Evolutionary conservation across 2,888 invertebrate genomes (phyloP).

Genomic region (Epinotia demarniana): DNA sequence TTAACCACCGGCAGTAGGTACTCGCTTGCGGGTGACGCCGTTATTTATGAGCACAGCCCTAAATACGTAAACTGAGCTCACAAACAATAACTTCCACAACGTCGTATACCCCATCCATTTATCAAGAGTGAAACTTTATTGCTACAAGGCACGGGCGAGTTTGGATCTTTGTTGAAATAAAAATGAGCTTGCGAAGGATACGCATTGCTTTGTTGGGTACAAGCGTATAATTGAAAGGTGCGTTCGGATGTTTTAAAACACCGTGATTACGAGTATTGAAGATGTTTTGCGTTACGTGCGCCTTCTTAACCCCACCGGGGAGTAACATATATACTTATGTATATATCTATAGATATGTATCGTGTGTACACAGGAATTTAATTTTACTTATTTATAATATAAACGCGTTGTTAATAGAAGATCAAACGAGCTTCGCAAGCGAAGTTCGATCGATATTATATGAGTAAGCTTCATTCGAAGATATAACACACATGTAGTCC

Average conservation of each 20-base stretch:
- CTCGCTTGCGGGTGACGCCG: slow-evolving; percentile 39
- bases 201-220: slow-evolving; percentile 24
- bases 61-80: slow-evolving; percentile 44
- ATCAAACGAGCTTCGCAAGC: too few relatives aligned
- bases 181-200: slow-evolving; percentile 16
- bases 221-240: slow-evolving; percentile 43
- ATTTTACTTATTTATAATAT: neutral
- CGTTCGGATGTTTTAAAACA: slow-evolving; percentile 41
- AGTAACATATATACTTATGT: neutral
- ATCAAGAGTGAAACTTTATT: slow-evolving; percentile 15
- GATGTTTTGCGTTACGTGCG: slow-evolving; percentile 33
- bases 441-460: too few relatives aligned
- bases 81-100: slow-evolving; percentile 10
- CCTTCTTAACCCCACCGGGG: slow-evolving; percentile 1
- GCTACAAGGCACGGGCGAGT: neutral
- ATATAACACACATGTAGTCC: too few relatives aligned
- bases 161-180: neutral
- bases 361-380: neutral
- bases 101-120: neutral
- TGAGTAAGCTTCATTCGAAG: too few relatives aligned
- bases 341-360: neutral
- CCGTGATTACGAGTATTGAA: slow-evolving; percentile 37
- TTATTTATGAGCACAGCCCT: slow-evolving; percentile 42
- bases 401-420: too few relatives aligned
- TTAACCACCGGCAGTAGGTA: slow-evolving; percentile 58